Evolutionary conservation across 2,113 vertebrate genomes (phyloP).

Genomic region (Aythya baeri): DNA sequence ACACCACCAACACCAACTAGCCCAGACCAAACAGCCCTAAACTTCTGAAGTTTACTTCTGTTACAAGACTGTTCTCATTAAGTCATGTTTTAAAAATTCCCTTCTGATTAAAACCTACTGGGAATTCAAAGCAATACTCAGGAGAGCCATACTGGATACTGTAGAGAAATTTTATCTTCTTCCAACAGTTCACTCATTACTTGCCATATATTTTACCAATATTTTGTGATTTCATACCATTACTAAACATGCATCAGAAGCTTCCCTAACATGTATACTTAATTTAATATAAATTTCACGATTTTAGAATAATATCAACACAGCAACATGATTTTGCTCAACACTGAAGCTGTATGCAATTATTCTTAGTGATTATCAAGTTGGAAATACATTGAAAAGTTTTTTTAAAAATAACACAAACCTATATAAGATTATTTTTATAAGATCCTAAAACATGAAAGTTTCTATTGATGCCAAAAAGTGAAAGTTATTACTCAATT

Average conservation of each 20-base stretch:
- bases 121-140: not conserved
- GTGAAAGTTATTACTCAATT: not conserved
- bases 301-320: not conserved
- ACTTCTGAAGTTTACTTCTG: not conserved
- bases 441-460: not conserved
- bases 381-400: not conserved
- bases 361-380: not conserved
- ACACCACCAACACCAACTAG: not conserved
- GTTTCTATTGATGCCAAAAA: not conserved
- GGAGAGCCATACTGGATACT: not conserved
- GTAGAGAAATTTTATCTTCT: not conserved
- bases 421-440: not conserved
- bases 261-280: not conserved
- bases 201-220: slow-evolving; percentile 42
- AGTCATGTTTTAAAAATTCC: not conserved
- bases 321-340: not conserved
- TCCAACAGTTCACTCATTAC: not conserved
- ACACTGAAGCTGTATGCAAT: rapidly evolving
- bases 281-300: not conserved
- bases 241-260: not conserved
- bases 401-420: not conserved
- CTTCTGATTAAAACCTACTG: not conserved
- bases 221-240: slow-evolving; percentile 34
- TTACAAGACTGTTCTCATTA: not conserved
- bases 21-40: not conserved